Evolutionary conservation across 2,113 vertebrate genomes (phyloP), one percentile per base, ranked within the genome.

Genomic region (Odocoileus virginianus): DNA sequence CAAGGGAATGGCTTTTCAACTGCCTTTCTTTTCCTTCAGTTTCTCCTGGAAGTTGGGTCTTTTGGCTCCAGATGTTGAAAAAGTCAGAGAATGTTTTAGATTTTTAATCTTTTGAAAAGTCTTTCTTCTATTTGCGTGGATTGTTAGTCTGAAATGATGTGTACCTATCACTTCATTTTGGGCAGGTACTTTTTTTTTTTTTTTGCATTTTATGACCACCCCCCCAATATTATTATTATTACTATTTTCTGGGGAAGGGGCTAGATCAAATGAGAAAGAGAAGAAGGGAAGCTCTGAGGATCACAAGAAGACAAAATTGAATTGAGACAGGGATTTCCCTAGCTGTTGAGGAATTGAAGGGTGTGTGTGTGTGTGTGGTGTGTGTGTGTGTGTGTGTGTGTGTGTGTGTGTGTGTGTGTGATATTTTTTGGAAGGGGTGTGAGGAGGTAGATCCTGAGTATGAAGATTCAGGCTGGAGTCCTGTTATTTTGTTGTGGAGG

Each of bases 301-400:
- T 89, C 89, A 95, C 97, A 94, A 96, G 16, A 92, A 94, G 52
- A 7, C 95, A 93, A 94, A 95, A 87, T 67, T 97, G 94, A 98
- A 96, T 96, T 87, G 94, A 97, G 55, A 93, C 93, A 93, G 97
- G 93, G 95, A 97, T 96, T 97, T 92, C 96, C 96, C 98, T 95
- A 95, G 97, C 96, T 87, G 90, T 94, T 98, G 97, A 97, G 97
- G 86, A 96, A 98, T 5, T 52, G 87, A 93, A 5, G 96, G 60
- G 40, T 33, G 64, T 91, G 43, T 83, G 88, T 90, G 58, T 71
- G 58, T 71, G n/a, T n/a, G n/a, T n/a, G n/a, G n/a, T 87, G 84
- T 93, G 58, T 87, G 8, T 64, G 84, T 23, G 40, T 50, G 47
- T n/a, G n/a, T n/a, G n/a, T n/a, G 92, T 81, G 89, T 92, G 83